These are phyloP conservation scores for Tenthredo notha DNA, from an alignment of 2,888 invertebrate genomes.

Conservation along the genomic window DNA sequence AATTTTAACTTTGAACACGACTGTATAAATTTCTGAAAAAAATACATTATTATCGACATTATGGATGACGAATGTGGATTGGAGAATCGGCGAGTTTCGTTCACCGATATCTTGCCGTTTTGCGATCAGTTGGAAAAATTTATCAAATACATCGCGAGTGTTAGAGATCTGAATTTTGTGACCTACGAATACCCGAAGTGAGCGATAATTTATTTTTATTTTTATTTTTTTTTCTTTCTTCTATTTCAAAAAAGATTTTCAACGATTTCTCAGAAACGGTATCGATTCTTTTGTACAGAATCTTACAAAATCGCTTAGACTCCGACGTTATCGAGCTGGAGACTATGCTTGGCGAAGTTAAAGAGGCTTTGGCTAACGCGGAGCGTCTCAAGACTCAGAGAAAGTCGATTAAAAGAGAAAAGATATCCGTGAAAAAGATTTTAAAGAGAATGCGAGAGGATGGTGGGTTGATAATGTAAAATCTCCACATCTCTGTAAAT, in stretches of 20 bases:
- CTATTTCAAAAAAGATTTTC: not conserved
- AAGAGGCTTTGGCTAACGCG: conserved; percentile 67
- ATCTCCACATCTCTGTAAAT: not conserved
- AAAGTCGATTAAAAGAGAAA: conserved; percentile 70
- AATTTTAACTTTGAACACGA: not conserved
- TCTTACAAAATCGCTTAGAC: conserved; percentile 66
- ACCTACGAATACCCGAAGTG: conserved; percentile 68
- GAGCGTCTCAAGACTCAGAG: conserved; percentile 69
- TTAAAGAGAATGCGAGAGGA: conserved; percentile 70
- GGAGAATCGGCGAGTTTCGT: conserved; percentile 57
- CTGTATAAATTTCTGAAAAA: not conserved
- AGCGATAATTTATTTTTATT: conserved; percentile 33
- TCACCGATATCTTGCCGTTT: conserved; percentile 61
- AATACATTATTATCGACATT: not conserved
- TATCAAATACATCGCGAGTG: conserved; percentile 63
- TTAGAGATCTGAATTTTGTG: conserved; percentile 63
- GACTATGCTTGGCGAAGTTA: conserved; percentile 70
- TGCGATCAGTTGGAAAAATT: conserved; percentile 68
- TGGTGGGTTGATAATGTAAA: conserved; percentile 62
- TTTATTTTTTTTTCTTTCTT: not conserved
- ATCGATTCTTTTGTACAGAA: conserved; percentile 58
- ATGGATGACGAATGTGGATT: conserved; percentile 28
- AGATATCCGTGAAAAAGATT: conserved; percentile 62
- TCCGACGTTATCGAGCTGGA: conserved; percentile 70
- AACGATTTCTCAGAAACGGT: not conserved